phyloP scores from a whole-genome alignment of 1,140 invertebrate species.

The Notospermus geniculatus region DNA sequence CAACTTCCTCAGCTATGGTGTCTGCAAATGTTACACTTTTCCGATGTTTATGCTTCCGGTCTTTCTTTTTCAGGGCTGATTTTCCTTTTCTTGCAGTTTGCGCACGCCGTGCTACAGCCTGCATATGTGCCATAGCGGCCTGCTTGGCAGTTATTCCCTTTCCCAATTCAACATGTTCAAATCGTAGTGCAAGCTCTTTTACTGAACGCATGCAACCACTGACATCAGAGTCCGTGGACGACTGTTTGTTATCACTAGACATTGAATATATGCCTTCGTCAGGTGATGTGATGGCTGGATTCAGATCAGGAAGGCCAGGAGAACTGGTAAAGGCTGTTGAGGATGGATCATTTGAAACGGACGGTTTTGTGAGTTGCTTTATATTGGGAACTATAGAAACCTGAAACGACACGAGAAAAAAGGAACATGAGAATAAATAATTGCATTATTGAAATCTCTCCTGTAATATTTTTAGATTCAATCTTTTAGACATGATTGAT shows the following conservation, averaged over 20 bases:
- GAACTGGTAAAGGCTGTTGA: constrained; percentile 2
- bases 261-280: not conserved
- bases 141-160: not conserved
- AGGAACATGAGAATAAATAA: no score
- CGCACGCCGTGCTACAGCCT: not conserved
- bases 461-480: no score
- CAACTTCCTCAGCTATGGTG: constrained; percentile 70
- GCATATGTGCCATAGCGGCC: constrained; percentile 9
- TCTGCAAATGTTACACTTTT: constrained; percentile 93
- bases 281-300: not conserved
- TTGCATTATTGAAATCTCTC: no score
- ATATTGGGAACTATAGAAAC: no score
- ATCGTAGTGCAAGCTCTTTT: not conserved
- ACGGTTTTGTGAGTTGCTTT: constrained; percentile 1
- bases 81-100: not conserved
- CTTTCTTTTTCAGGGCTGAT: constrained; percentile 22
- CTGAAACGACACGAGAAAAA: no score
- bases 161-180: not conserved
- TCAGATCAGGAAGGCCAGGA: not conserved
- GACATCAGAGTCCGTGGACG: not conserved
- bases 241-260: not conserved
- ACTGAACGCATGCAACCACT: not conserved
- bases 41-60: constrained; percentile 59
- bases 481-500: no score
- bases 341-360: constrained; percentile 4